These are phyloP conservation scores for Rhodeus uyekii DNA, from an alignment of 2,797 vertebrate genomes.

Conservation along the genomic window DNA sequence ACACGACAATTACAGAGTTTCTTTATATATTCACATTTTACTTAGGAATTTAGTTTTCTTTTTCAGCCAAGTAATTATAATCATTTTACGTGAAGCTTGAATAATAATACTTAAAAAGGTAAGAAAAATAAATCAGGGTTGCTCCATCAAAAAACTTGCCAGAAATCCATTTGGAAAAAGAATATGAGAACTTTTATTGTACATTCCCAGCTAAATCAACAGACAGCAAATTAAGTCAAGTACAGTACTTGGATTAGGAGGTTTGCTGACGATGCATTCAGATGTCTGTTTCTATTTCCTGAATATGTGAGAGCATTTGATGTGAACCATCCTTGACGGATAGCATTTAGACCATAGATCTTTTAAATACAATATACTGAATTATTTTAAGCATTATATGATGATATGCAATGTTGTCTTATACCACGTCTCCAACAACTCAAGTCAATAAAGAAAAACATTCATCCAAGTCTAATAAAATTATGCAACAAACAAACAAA, in stretches of 20 bases:
- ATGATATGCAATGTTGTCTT: constrained; percentile 31
- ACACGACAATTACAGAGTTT: not conserved
- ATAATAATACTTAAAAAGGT: too few relatives aligned
- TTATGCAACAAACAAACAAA: constrained; percentile 47
- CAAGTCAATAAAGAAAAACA: constrained; percentile 34
- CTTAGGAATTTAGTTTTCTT: not conserved
- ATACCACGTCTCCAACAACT: constrained; percentile 16
- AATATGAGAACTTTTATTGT: constrained; percentile 38
- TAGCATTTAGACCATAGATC: constrained; percentile 43
- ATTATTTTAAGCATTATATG: constrained; percentile 6
- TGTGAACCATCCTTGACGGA: not conserved
- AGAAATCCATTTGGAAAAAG: not conserved
- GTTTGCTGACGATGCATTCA: constrained; percentile 46
- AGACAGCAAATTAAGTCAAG: constrained; percentile 45
- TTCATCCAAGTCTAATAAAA: constrained; percentile 38
- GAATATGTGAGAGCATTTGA: constrained; percentile 43
- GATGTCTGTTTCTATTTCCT: constrained; percentile 49
- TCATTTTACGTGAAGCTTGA: not conserved
- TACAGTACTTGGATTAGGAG: constrained; percentile 45
- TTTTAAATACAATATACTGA: constrained; percentile 51
- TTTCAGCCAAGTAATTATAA: not conserved
- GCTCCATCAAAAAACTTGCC: constrained; percentile 21
- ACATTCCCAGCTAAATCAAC: constrained; percentile 44
- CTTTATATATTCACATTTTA: not conserved
- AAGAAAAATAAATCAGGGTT: not conserved